Percentiles rank a stretch among this genome's conserved stretches.
phyloP scores from a whole-genome alignment of 2,113 vertebrate genomes.

The Microtus oregoni region DNA sequence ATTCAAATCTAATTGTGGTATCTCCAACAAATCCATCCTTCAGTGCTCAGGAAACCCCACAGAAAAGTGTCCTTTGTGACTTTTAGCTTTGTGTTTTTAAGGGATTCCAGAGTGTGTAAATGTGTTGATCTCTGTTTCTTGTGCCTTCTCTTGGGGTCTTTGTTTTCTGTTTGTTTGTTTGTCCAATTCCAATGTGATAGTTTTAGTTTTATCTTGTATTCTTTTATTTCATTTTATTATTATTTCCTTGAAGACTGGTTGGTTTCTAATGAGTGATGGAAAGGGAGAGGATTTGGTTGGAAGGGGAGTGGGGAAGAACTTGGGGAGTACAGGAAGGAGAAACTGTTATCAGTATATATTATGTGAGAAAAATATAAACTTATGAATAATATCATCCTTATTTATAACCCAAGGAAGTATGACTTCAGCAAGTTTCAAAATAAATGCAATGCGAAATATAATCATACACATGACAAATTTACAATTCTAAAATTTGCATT shows the following conservation, averaged over 20 bases:
- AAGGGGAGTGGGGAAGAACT: background rate
- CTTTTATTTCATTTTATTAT: background rate
- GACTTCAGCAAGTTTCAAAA: constrained; percentile 31
- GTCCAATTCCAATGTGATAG: background rate
- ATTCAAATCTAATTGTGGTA: background rate
- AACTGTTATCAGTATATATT: background rate
- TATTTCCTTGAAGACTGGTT: background rate
- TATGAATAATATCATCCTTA: background rate
- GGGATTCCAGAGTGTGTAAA: background rate
- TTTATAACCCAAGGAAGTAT: background rate
- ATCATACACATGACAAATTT: background rate
- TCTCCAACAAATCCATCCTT: background rate
- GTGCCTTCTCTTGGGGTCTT: background rate
- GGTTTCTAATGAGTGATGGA: background rate
- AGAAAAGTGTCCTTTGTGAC: background rate
- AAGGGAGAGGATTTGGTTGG: background rate
- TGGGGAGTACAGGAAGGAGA: background rate
- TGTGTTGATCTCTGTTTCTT: background rate
- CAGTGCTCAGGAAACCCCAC: background rate
- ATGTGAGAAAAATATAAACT: background rate
- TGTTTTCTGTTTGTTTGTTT: background rate
- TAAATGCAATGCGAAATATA: background rate
- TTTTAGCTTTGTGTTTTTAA: background rate
- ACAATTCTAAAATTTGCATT: background rate
- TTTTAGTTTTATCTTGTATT: background rate